Evolutionary conservation across 2,797 vertebrate genomes (phyloP), one percentile per base, ranked within the genome.

Genomic region (Microctenopoma lineatum): DNA sequence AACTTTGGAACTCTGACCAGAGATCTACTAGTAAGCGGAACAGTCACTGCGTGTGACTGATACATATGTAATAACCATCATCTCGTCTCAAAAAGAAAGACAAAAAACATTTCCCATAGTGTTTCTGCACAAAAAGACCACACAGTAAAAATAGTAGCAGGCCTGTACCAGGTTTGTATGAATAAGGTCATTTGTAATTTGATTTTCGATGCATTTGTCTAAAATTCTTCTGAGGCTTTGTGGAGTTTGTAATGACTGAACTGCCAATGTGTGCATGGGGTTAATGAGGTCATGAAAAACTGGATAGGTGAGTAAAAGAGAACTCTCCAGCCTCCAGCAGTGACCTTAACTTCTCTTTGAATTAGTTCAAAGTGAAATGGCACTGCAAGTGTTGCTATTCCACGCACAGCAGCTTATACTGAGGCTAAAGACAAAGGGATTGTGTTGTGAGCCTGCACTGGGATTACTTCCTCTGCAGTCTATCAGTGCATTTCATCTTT

Each of bases 381-480:
- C 14, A 21, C 9, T 18, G 50, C 6, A 61, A 57, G 5, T n/a
- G 34, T 58, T 53, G 21, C 38, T 46, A 53, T 66, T 41, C 26
- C 13, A 47, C 18, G 45, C 34, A 21, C 41, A 44, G 27, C 21
- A 55, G 29, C 10, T 21, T 21, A 32, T 39, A 16, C 45, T 39
- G 21, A 56, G 12, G 36, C 16, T 27, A 29, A 41, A 55, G 42
- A 69, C 25, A 36, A 42, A 55, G 15, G 41, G 48, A 44, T 47
- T 26, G 42, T 64, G 36, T 32, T 55, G 25, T 48, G 25, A 47
- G 53, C 25, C 11, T 0, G 10, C 21, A 61, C 16, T 44, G 44
- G n/a, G 18, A 44, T 55, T 36, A 44, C 25, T 50, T 66, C 26
- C 54, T 25, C 14, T 45, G 8, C 15, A n/a, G 1, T 56, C 62